Evolutionary conservation across 2,797 vertebrate genomes (phyloP).

Genomic region (Spea hammondii): DNA sequence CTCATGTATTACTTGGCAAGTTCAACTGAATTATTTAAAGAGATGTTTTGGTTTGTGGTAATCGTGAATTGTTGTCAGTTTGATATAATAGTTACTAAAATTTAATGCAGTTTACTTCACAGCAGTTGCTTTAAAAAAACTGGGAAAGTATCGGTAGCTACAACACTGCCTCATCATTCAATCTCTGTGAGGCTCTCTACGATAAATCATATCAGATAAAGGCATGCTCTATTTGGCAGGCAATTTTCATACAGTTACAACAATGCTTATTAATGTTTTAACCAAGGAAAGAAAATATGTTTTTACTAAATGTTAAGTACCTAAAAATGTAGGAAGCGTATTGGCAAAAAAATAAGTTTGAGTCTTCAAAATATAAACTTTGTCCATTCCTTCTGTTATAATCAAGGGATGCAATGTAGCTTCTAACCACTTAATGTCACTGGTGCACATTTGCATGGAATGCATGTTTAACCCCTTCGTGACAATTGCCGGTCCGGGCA

Average conservation of each 20-base stretch:
- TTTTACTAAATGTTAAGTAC: neutral
- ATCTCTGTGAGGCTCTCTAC: constrained; percentile 34
- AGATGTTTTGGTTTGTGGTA: constrained; percentile 34
- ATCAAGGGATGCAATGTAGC: no score
- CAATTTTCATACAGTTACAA: constrained; percentile 48
- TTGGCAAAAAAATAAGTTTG: no score
- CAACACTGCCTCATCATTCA: constrained; percentile 48
- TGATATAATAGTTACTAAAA: constrained; percentile 53
- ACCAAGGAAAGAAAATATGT: neutral
- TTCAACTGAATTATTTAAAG: constrained; percentile 47
- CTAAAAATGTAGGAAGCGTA: no score
- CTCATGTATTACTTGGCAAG: constrained; percentile 17
- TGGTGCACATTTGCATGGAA: no score
- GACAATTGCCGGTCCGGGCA: no score
- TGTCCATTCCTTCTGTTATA: no score
- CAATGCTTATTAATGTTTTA: constrained; percentile 36
- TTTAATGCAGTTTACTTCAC: constrained; percentile 53
- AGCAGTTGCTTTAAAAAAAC: constrained; percentile 52
- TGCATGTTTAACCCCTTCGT: no score
- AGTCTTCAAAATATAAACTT: no score
- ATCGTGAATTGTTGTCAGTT: constrained; percentile 49
- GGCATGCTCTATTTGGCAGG: constrained; percentile 50
- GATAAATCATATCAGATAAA: constrained; percentile 52
- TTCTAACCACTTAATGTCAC: no score
- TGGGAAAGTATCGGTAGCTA: constrained; percentile 36